These are phyloP conservation scores for Caerostris darwini DNA, from an alignment of 1,140 invertebrate genomes.

Conservation along the genomic window DNA sequence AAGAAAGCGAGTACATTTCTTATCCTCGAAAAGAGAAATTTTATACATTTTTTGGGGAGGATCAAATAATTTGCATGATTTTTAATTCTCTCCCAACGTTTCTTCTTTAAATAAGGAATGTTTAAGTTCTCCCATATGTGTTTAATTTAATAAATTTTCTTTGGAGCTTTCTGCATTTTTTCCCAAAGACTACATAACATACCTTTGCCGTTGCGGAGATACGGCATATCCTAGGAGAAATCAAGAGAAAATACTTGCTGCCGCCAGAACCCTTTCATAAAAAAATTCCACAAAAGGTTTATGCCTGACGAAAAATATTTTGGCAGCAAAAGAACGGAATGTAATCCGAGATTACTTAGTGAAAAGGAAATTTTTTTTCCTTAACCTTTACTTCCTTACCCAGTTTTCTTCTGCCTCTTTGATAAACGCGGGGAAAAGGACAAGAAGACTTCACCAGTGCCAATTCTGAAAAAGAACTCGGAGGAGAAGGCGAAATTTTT, in stretches of 20 bases:
- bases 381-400: neutral
- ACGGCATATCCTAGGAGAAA: neutral
- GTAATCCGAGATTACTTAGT: conserved; percentile 56
- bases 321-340: conserved; percentile 45
- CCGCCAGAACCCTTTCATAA: too few species aligned
- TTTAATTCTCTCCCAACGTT: neutral
- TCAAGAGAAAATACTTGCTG: conserved; percentile 6
- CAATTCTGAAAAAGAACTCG: conserved; percentile 50
- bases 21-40: too few species aligned
- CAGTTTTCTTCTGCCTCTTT: conserved; percentile 60
- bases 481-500: conserved; percentile 68
- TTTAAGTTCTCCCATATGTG: neutral
- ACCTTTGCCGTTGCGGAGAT: neutral
- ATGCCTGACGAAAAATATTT: conserved; percentile 42
- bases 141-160: neutral
- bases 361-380: conserved; percentile 23
- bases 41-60: too few species aligned
- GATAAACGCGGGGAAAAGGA: conserved; percentile 61
- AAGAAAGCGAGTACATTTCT: too few species aligned
- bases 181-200: neutral
- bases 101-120: neutral
- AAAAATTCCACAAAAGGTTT: conserved; percentile 11
- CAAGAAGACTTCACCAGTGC: conserved; percentile 4
- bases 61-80: neutral
- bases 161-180: neutral